Evolutionary conservation across 2,113 vertebrate species (phyloP), one percentile per base, ranked within the genome.

Genomic region (Grus americana): DNA sequence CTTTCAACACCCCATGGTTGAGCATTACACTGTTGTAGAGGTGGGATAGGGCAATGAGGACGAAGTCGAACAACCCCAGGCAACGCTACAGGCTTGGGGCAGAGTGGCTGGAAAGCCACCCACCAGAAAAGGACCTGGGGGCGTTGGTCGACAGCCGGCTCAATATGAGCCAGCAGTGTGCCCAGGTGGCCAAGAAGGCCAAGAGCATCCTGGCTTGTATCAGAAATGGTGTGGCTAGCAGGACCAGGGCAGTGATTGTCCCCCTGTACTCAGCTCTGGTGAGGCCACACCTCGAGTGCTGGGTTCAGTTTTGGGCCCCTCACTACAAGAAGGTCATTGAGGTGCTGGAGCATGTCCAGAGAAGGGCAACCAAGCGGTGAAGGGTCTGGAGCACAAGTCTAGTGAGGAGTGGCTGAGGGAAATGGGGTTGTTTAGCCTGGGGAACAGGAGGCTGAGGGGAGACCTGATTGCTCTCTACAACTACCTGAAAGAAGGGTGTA

Each of bases 21-120:
- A 30, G 44, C 1, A 1, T 22, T 46, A 30, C 1, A 2, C 16
- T 65, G 30, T 13, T 0, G 3, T 11, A 36, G n/a, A 62, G n/a
- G 21, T 18, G 68, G 36, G 36, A 74, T 0, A n/a, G 44, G 44
- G 26, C 42, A 75, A 63, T 0, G 10, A 66, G 34, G 63, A 58
- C 18, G 40, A 55, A 27, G 27, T 12, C n/a, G 46, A 38, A 57
- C 20, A 76, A 47, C 10, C 27, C 15, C 21, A 11, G 0, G 10
- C n/a, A 78, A 10, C 0, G 9, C 44, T 32, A 2, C 21, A 63
- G 63, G 32, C 27, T 13, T 3, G 30, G 30, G 32, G 50, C 8
- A 11, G 42, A 52, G 73, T 1, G 42, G 30, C 49, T 84, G 42
- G 72, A 40, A 46, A 73, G 72, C 58, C 36, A 50, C 42, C n/a